Base-by-base conservation (phyloP, 1,140 invertebrate genomes). In the Diprion similis region DNA sequence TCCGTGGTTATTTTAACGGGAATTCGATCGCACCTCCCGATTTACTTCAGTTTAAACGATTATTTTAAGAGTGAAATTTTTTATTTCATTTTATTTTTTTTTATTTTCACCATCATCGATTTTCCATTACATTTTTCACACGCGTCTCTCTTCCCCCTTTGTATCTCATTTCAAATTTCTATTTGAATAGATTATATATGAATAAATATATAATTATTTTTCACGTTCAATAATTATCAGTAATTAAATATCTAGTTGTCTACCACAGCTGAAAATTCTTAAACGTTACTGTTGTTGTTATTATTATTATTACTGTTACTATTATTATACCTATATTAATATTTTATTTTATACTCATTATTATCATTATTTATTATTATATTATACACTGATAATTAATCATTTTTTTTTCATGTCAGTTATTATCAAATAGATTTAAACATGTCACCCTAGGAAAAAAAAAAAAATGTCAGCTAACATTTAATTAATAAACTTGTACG, bases 241-340 rank as follows among this genome's bases (percentile, higher is more conserved):
- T 59, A 59, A 59, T 59, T 59, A 78, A 79, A 81, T 81, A 82
- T 74, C 78, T 84, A 87, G 81, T 86, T 87, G 83, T 86, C 84
- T 86, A 86, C 84, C 85, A 87, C 86, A 86, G 84, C 83, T 86
- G 84, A 83, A 80, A 85, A 85, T 81, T 70, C 81, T 85, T 86
- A 86, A 47, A 73, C 76, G 24, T 79, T 85, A 84, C 73, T 73
- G 9, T 37, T 37, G 9, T 17, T 15, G 9, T 59, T 59, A 9
- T 59, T 59, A 59, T 17, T 59, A 15, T 59, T 59, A 59, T 17
- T 15, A 59, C 9, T 59, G n/a, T 59, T 59, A 59, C 9, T 59
- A 15, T 59, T 59, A 59, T 13, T 59, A 15, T 59, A 11, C n/a
- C n/a, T 59, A 59, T 10, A 15, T 59, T 59, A 59, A 3, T 59